phyloP scores from a whole-genome alignment of 2,113 vertebrate species.

The Atractosteus spatula region DNA sequence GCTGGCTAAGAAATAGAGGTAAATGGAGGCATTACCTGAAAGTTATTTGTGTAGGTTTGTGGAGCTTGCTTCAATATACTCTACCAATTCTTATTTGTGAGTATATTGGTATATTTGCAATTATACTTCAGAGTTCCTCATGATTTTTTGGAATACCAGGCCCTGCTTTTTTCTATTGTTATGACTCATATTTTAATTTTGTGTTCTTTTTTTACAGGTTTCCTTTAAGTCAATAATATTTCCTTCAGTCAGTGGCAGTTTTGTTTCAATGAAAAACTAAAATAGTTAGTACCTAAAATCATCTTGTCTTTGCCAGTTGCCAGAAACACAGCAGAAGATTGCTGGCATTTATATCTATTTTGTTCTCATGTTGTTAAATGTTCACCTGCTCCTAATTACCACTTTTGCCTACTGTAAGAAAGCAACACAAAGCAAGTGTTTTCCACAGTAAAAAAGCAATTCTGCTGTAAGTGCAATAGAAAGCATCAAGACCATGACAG shows the following conservation, averaged over 20 bases:
- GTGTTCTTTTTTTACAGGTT: neutral
- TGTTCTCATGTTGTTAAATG: constrained; percentile 18
- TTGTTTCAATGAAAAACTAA: neutral
- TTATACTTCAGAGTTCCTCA: too few relatives aligned
- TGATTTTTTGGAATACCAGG: too few relatives aligned
- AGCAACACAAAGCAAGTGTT: neutral
- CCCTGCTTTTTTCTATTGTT: too few relatives aligned
- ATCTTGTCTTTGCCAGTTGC: neutral
- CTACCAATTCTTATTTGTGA: too few relatives aligned
- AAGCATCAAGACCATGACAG: neutral
- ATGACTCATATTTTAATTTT: neutral
- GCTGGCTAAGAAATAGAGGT: too few relatives aligned
- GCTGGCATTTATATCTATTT: constrained; percentile 4
- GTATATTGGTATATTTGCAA: too few relatives aligned
- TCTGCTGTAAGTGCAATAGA: neutral
- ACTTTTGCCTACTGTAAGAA: neutral
- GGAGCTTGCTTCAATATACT: too few relatives aligned
- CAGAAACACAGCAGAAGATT: neutral
- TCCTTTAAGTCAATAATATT: neutral
- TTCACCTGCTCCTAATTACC: constrained; percentile 21
- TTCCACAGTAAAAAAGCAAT: neutral
- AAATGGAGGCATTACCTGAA: too few relatives aligned
- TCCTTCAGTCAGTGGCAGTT: too few relatives aligned
- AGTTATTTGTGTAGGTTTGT: too few relatives aligned
- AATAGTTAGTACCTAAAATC: neutral